phyloP scores from a whole-genome alignment of 2,888 invertebrate genomes.

The Scaptomyza caliginosa region DNA sequence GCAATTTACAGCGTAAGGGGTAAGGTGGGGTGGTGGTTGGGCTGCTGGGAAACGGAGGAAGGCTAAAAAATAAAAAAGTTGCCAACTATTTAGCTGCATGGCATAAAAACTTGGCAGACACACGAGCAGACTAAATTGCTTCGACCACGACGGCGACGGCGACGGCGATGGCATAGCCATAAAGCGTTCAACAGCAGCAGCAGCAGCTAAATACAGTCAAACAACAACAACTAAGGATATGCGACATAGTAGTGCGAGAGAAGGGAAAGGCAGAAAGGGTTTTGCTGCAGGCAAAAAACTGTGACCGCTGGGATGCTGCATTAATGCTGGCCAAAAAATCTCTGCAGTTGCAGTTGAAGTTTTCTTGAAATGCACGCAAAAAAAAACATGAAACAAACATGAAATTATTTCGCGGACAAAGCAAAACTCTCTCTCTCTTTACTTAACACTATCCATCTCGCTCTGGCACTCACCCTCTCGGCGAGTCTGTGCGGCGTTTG shows the following conservation, averaged over 20 bases:
- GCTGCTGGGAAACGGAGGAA: too few relatives aligned
- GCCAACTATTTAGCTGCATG: constrained; percentile 70
- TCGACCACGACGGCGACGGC: constrained; percentile 35
- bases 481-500: constrained; percentile 14
- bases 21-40: not conserved
- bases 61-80: constrained; percentile 63
- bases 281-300: constrained; percentile 15
- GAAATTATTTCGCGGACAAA: constrained; percentile 71
- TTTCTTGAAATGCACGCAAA: constrained; percentile 32
- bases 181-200: constrained; percentile 64
- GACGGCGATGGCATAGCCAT: constrained; percentile 53
- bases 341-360: constrained; percentile 68
- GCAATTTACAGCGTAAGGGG: constrained; percentile 61
- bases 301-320: constrained; percentile 53
- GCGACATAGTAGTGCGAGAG: constrained; percentile 2
- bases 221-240: constrained; percentile 20
- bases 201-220: constrained; percentile 26
- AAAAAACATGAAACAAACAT: constrained; percentile 23
- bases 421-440: constrained; percentile 47
- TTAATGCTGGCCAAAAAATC: constrained; percentile 68
- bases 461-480: not conserved
- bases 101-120: constrained; percentile 76
- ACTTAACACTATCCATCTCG: not conserved
- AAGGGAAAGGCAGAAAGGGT: not conserved
- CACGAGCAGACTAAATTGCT: constrained; percentile 67